These are phyloP conservation scores for Drosophila subquinaria DNA, from an alignment of 2,888 invertebrate genomes.

Conservation along the genomic window DNA sequence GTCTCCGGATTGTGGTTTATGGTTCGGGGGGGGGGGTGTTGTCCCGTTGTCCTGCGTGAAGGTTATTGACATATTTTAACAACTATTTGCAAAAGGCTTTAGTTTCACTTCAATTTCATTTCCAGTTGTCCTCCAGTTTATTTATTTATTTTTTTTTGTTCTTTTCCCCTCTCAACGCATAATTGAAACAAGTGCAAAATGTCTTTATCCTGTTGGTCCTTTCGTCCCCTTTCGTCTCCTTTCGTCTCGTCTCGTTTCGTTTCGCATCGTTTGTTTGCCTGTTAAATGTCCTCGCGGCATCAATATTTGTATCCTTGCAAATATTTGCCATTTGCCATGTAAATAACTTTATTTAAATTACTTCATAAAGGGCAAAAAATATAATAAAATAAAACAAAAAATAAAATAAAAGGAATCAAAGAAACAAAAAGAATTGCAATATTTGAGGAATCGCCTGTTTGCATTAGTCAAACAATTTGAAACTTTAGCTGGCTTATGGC, in stretches of 20 bases:
- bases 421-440: slow-evolving; percentile 47
- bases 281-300: slow-evolving; percentile 73
- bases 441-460: slow-evolving; percentile 53
- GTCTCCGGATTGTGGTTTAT: background rate
- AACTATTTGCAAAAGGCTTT: slow-evolving; percentile 79
- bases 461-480: slow-evolving; percentile 53
- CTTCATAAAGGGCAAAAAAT: slow-evolving; percentile 50
- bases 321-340: slow-evolving; percentile 73
- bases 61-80: slow-evolving; percentile 81
- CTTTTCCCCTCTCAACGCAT: slow-evolving; percentile 46
- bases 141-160: too few species aligned
- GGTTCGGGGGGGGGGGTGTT: slow-evolving; percentile 15
- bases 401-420: background rate
- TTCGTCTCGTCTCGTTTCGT: slow-evolving; percentile 3
- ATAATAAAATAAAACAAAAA: slow-evolving; percentile 14
- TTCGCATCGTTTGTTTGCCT: slow-evolving; percentile 48
- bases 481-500: slow-evolving; percentile 47
- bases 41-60: slow-evolving; percentile 39
- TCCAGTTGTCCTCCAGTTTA: slow-evolving; percentile 16
- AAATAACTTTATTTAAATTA: slow-evolving; percentile 77
- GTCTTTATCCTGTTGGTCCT: slow-evolving; percentile 62
- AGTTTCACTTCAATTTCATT: slow-evolving; percentile 75
- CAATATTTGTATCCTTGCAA: slow-evolving; percentile 73
- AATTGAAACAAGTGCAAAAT: slow-evolving; percentile 77
- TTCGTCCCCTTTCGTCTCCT: slow-evolving; percentile 21